These are phyloP conservation scores for Epirrita christyi DNA, from an alignment of 2,888 invertebrate species.

Conservation along the genomic window DNA sequence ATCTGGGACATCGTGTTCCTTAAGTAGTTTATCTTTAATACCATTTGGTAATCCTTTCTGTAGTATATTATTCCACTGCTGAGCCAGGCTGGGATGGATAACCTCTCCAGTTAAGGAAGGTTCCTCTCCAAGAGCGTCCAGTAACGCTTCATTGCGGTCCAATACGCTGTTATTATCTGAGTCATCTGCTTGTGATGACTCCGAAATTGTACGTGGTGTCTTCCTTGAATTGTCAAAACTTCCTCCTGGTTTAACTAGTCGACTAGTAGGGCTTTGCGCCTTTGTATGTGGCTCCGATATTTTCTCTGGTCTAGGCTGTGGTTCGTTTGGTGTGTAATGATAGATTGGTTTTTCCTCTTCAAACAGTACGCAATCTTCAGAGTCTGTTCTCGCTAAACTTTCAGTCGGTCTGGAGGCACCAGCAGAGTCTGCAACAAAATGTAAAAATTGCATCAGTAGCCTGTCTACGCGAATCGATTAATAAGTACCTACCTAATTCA, in stretches of 20 bases:
- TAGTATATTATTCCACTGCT: slow-evolving; percentile 16
- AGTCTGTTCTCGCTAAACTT: background rate
- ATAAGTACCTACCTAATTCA: too few relatives aligned
- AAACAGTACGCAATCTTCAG: background rate
- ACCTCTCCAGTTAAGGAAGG: slow-evolving; percentile 9
- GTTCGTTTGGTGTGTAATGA: background rate
- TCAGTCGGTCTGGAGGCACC: too few relatives aligned
- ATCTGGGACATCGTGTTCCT: slow-evolving; percentile 16
- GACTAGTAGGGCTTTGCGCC: background rate
- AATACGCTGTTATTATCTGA: slow-evolving; percentile 1
- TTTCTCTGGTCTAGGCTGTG: background rate
- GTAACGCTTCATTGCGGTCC: slow-evolving; percentile 9
- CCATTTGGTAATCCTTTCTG: slow-evolving; percentile 10
- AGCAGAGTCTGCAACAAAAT: slow-evolving; percentile 6
- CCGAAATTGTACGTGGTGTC: slow-evolving; percentile 10
- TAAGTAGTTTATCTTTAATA: slow-evolving; percentile 12
- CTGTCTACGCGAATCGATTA: too few relatives aligned
- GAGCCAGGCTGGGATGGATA: slow-evolving; percentile 15
- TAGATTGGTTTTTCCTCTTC: too few relatives aligned
- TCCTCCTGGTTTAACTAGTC: too few relatives aligned
- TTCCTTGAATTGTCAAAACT: slow-evolving; percentile 1
- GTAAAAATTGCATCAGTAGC: too few relatives aligned
- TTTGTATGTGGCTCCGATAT: background rate
- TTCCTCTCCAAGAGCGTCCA: slow-evolving; percentile 20
- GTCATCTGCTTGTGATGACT: background rate